phyloP scores from a whole-genome alignment of 2,797 vertebrate species.

The Sus cebifrons region DNA sequence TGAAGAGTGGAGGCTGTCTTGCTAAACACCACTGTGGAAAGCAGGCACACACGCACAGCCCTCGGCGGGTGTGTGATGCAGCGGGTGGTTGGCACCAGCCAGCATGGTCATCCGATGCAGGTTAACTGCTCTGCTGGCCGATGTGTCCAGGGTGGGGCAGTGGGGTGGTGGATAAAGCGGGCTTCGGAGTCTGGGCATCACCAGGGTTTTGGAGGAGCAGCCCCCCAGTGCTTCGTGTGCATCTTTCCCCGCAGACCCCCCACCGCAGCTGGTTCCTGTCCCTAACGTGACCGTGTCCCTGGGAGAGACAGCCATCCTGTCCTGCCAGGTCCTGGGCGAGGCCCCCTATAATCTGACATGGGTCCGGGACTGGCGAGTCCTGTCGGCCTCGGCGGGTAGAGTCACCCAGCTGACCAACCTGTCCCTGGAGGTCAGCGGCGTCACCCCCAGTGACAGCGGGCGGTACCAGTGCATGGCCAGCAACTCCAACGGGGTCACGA shows the following conservation, averaged over 20 bases:
- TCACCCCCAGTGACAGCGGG: slow-evolving; percentile 91
- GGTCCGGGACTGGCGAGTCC: slow-evolving; percentile 89
- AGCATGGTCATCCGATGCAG: not conserved
- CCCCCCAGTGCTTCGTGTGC: not conserved
- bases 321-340: slow-evolving; percentile 92
- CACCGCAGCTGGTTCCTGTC: slow-evolving; percentile 90
- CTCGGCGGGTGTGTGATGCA: not conserved
- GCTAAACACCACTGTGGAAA: not conserved
- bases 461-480: slow-evolving; percentile 93
- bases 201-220: not conserved
- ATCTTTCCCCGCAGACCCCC: slow-evolving; percentile 91
- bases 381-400: slow-evolving; percentile 83
- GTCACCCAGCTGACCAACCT: slow-evolving; percentile 89
- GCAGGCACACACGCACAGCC: accelerated
- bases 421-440: slow-evolving; percentile 92
- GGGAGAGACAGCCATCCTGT: slow-evolving; percentile 91
- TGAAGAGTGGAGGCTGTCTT: not conserved
- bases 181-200: not conserved
- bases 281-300: slow-evolving; percentile 92
- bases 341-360: slow-evolving; percentile 95
- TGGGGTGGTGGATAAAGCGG: not conserved
- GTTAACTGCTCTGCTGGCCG: not conserved
- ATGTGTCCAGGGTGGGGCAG: accelerated
- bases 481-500: slow-evolving; percentile 90
- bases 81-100: accelerated